A percentile compares a stretch with the other conserved stretches of the same genome.
Conservation (phyloP, 2,797 vertebrate species). For the Amniataba percoides region DNA sequence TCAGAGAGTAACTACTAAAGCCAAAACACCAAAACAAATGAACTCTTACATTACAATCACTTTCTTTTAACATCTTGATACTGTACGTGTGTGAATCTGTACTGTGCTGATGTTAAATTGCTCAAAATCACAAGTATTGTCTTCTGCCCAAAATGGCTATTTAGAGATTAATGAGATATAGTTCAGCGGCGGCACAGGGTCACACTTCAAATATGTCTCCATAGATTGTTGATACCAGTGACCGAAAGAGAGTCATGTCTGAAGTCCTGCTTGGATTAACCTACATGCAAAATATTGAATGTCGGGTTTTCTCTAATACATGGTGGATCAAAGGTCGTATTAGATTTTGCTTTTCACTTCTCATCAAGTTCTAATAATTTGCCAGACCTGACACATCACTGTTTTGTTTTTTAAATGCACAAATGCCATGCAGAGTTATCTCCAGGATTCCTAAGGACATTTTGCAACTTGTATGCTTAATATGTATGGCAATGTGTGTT, state of each 20-base stretch:
- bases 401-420: background rate
- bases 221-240: background rate
- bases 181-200: background rate
- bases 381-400: background rate
- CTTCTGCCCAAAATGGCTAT: background rate
- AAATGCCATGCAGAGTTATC: background rate
- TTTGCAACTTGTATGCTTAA: background rate
- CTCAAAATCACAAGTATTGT: background rate
- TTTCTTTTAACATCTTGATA: background rate
- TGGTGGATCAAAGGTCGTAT: background rate
- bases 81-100: background rate
- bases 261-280: background rate
- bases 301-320: background rate
- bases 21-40: background rate
- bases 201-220: constrained; percentile 11
- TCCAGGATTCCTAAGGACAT: background rate
- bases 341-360: background rate
- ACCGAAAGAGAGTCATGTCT: too few species aligned
- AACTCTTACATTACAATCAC: background rate
- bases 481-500: background rate
- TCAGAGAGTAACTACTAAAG: background rate
- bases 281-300: background rate
- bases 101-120: background rate
- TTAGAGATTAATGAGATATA: constrained; percentile 14
- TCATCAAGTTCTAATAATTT: background rate